Evolutionary conservation across 2,888 invertebrate genomes (phyloP).

Genomic region (Eupithecia subumbrata): DNA sequence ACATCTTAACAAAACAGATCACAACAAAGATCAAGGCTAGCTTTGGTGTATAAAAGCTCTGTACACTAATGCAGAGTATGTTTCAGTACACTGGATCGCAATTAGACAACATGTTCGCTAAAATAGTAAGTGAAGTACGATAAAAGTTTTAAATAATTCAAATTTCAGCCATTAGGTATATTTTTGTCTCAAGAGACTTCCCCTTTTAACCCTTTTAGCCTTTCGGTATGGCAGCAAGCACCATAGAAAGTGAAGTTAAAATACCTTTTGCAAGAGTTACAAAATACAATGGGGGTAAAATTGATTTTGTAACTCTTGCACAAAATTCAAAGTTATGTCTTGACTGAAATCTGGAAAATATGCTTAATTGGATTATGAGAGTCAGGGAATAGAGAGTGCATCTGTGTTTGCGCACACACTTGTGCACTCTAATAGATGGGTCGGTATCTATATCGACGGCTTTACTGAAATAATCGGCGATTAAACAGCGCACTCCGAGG

Average conservation of each 20-base stretch:
- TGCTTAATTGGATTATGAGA: neutral
- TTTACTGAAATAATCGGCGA: no score
- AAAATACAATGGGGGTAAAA: neutral
- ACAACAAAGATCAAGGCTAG: constrained; percentile 68
- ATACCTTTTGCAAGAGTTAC: neutral
- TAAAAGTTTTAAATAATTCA: neutral
- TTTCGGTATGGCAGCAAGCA: neutral
- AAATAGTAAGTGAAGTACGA: constrained; percentile 60
- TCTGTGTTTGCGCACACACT: neutral
- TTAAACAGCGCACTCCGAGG: no score
- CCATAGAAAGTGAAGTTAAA: neutral
- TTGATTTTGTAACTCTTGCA: no score
- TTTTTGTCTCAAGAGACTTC: neutral
- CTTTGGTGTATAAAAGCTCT: constrained; percentile 63
- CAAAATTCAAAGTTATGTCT: no score
- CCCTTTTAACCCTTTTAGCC: neutral
- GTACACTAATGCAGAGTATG: constrained; percentile 49
- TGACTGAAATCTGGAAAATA: no score
- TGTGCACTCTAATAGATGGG: neutral
- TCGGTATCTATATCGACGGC: no score
- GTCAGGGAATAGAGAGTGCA: neutral
- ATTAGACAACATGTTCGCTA: constrained; percentile 67
- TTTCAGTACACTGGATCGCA: constrained; percentile 62
- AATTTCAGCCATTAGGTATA: neutral
- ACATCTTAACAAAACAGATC: constrained; percentile 57